Evolutionary conservation across 1,140 invertebrate species (phyloP).

Genomic region (Macrocentrus cingulum): DNA sequence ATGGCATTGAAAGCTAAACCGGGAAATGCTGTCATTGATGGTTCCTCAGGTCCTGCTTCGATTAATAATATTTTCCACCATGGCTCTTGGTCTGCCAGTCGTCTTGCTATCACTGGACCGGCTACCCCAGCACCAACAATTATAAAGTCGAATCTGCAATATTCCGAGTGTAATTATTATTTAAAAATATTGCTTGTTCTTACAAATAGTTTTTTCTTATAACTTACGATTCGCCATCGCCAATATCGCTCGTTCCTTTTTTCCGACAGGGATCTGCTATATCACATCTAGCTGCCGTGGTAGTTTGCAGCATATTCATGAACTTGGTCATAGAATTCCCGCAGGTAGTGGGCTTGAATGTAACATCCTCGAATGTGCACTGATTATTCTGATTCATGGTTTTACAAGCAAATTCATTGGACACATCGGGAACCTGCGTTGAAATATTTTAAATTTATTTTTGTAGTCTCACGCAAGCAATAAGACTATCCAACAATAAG

Average conservation of each 20-base stretch:
- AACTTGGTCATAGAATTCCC: slow-evolving; percentile 44
- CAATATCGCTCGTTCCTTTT: slow-evolving; percentile 39
- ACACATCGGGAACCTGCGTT: slow-evolving; percentile 8
- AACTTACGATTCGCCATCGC: slow-evolving; percentile 31
- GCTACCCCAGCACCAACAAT: slow-evolving; percentile 65
- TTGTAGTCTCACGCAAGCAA: no score
- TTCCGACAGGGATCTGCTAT: slow-evolving; percentile 58
- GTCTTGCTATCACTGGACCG: slow-evolving; percentile 67
- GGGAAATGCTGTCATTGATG: slow-evolving; percentile 68
- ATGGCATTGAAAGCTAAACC: slow-evolving; percentile 63
- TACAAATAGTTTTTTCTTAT: neutral
- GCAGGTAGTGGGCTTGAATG: slow-evolving; percentile 49
- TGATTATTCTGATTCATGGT: slow-evolving; percentile 13
- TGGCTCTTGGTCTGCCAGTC: slow-evolving; percentile 47
- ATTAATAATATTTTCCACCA: slow-evolving; percentile 60
- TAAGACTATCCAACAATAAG: no score
- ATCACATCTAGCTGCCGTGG: slow-evolving; percentile 59
- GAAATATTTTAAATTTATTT: neutral
- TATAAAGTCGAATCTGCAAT: slow-evolving; percentile 59
- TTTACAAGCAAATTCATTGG: slow-evolving; percentile 16
- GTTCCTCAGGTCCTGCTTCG: slow-evolving; percentile 78
- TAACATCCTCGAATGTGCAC: slow-evolving; percentile 56
- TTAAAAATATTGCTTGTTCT: neutral
- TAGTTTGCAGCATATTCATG: slow-evolving; percentile 58
- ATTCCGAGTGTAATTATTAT: no score